These are phyloP conservation scores for Euborellia annulipes DNA, from an alignment of 1,140 invertebrate genomes.

Conservation along the genomic window DNA sequence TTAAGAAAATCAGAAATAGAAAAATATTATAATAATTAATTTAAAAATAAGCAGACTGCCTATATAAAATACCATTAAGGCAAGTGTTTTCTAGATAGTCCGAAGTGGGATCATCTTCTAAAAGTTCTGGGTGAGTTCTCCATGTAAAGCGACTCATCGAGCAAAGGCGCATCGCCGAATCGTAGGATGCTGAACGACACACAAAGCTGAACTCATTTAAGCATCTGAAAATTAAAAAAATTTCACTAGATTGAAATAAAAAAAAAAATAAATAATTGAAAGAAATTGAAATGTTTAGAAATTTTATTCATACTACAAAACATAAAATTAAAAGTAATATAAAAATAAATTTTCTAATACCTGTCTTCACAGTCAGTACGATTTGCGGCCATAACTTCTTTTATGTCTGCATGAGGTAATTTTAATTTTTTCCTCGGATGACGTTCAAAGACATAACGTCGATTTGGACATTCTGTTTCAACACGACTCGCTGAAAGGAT, in stretches of 20 bases:
- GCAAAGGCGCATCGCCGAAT: slow-evolving; percentile 56
- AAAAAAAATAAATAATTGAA: neutral
- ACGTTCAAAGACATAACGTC: slow-evolving; percentile 73
- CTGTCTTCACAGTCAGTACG: slow-evolving; percentile 77
- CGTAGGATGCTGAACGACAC: slow-evolving; percentile 71
- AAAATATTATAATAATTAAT: slow-evolving; percentile 4
- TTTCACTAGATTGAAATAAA: slow-evolving; percentile 5
- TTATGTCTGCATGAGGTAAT: slow-evolving; percentile 55
- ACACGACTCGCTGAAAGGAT: slow-evolving; percentile 54
- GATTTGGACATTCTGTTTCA: slow-evolving; percentile 69
- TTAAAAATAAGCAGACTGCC: too few species aligned
- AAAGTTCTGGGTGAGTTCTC: slow-evolving; percentile 63
- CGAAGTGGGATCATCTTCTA: slow-evolving; percentile 68
- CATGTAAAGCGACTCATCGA: slow-evolving; percentile 64
- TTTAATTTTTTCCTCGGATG: slow-evolving; percentile 69
- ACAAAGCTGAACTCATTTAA: slow-evolving; percentile 75
- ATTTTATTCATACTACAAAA: too few species aligned
- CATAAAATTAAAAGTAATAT: neutral
- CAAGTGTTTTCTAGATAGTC: slow-evolving; percentile 87
- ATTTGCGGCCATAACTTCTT: slow-evolving; percentile 62
- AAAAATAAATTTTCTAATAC: too few species aligned
- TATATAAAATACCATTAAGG: slow-evolving; percentile 69
- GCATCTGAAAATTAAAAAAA: slow-evolving; percentile 36
- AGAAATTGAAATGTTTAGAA: too few species aligned
- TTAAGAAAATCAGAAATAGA: too few species aligned